Evolutionary conservation across 64 coral and sea anemone genomes (phyloP).

Genomic region (Acropora tenuis): DNA sequence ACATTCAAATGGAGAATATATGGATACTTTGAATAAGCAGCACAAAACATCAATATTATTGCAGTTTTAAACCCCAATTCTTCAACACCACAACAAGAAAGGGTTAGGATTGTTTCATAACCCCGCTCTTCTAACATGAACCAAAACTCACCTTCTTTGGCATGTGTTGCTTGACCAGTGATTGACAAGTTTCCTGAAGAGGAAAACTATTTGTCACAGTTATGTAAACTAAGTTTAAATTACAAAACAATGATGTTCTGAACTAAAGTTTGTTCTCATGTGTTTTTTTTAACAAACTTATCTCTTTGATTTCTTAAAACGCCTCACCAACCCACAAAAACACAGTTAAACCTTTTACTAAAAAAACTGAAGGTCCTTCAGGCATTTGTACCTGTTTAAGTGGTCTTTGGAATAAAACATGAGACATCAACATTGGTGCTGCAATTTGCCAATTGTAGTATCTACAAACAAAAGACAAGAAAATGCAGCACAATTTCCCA

Average conservation of each 20-base stretch:
- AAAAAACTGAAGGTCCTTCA: background rate
- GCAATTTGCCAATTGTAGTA: conserved; percentile 99
- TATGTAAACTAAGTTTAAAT: no score
- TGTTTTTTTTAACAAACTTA: no score
- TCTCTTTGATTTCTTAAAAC: no score
- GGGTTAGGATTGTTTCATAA: no score
- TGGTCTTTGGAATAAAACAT: conserved; percentile 88
- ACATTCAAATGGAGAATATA: no score
- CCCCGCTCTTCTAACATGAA: background rate
- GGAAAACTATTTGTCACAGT: background rate
- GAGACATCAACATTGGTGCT: conserved; percentile 94
- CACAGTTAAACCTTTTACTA: background rate
- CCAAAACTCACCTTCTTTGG: conserved; percentile 78
- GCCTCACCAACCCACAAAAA: no score
- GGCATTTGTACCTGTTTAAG: conserved; percentile 69
- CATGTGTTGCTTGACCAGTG: conserved; percentile 93
- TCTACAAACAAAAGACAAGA: conserved; percentile 16
- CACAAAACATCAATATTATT: no score
- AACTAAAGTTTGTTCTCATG: no score
- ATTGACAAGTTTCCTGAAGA: conserved; percentile 72
- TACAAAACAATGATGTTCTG: no score
- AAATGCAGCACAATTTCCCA: background rate
- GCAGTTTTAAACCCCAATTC: no score
- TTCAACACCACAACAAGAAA: no score
- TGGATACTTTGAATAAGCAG: no score